Evolutionary conservation across 2,113 vertebrate genomes (phyloP).

Genomic region (Tautogolabrus adspersus): DNA sequence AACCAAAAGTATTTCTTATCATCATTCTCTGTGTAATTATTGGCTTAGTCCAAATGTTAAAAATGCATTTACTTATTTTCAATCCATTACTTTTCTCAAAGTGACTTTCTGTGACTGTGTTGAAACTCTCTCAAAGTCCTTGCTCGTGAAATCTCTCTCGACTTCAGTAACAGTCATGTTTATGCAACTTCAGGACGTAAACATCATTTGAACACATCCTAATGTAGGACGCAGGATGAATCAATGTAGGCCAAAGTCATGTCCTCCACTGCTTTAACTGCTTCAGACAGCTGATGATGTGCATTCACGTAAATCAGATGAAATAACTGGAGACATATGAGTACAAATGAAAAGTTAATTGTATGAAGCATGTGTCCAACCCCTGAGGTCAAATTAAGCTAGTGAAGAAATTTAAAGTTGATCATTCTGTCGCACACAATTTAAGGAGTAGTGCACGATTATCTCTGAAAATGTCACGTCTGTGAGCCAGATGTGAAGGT

Average conservation of each 20-base stretch:
- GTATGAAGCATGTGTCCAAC: neutral
- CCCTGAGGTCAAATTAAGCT: neutral
- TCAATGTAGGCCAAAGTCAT: neutral
- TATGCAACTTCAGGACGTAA: neutral
- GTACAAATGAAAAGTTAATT: neutral
- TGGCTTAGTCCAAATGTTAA: too few species aligned
- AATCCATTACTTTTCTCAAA: too few species aligned
- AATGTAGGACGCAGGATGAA: neutral
- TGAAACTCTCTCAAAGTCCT: too few species aligned
- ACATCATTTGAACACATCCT: neutral
- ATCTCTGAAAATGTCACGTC: conserved; percentile 44
- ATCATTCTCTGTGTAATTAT: too few species aligned
- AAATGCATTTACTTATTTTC: too few species aligned
- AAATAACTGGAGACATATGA: neutral
- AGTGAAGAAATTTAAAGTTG: neutral
- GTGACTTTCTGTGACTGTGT: too few species aligned
- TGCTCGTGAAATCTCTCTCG: too few species aligned
- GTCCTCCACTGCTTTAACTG: neutral
- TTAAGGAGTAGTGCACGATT: conserved; percentile 17
- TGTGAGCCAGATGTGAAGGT: conserved; percentile 33
- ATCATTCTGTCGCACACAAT: conserved; percentile 28
- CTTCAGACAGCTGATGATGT: neutral
- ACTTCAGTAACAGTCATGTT: neutral
- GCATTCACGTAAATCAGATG: neutral
- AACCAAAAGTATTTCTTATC: too few species aligned